Evolutionary conservation across 2,888 invertebrate genomes (phyloP), one percentile per base, ranked within the genome.

Genomic region (Tenthredo distinguenda): DNA sequence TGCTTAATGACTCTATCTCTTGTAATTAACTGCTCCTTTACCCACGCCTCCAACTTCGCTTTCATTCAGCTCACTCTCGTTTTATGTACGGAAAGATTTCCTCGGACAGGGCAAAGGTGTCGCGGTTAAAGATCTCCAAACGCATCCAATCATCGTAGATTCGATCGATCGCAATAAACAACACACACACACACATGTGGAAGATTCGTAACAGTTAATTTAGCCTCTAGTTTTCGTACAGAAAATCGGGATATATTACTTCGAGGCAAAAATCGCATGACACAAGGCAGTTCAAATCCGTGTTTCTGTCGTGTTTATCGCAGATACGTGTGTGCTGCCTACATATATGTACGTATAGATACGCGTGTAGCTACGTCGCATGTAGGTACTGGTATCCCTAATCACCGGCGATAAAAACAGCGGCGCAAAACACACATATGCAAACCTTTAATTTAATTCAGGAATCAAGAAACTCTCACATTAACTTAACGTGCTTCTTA

Each of bases 1-100:
- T 84, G 86, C 86, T 86, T 88, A 88, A 88, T 88, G 88, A 88
- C 88, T 88, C 88, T 88, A 88, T 88, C 88, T 86, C 88, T 87
- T 87, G 88, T 88, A 88, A 88, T 88, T 88, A 88, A 88, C 88
- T 87, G 86, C 87, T 86, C 87, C 76, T 84, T 85, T 84, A 86
- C 83, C 82, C 74, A 85, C 85, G 77, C 84, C 86, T 84, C 84
- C 86, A 47, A 84, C 84, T 84, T 85, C 82, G 47, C 76, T 85
- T 85, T 85, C 76, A 76, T 83, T 83, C 83, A 83, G 68, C 83
- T 83, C 83, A 71, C 65, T 68, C 83, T 83, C 83, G 83, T 47
- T 83, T 71, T 83, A 83, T 68, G 83, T 40, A 62, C 21, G 81
- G 40, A 21, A 81, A 81, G 81, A 81, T 81, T 81, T 81, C 40